Conservation (phyloP, 2,113 vertebrate genomes). For the Amazona vittata region DNA sequence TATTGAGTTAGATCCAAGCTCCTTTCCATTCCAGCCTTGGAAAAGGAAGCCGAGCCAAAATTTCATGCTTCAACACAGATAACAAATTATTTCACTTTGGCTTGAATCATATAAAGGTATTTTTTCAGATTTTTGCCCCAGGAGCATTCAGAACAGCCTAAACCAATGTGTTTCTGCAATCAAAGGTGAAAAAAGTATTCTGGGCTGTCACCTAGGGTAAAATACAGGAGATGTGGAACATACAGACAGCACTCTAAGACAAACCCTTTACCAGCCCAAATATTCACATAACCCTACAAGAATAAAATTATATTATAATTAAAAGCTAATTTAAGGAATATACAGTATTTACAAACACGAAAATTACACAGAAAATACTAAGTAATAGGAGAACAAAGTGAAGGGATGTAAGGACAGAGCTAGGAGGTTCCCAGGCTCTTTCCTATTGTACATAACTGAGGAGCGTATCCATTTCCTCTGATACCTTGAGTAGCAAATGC, state of each 20-base stretch:
- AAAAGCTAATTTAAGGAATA: constrained; percentile 42
- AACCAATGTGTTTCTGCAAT: background rate
- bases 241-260: background rate
- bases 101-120: background rate
- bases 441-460: background rate
- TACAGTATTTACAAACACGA: constrained; percentile 69
- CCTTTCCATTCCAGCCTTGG: background rate
- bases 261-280: background rate
- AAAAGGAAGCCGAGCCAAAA: background rate
- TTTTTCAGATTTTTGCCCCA: background rate
- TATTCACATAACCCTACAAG: constrained; percentile 41
- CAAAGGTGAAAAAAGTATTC: background rate
- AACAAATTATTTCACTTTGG: background rate
- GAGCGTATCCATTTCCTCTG: background rate
- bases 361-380: background rate
- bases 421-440: background rate
- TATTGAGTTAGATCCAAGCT: background rate
- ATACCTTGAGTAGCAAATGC: background rate
- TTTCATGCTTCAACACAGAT: background rate
- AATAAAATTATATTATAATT: constrained; percentile 71
- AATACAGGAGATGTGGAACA: background rate
- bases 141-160: background rate
- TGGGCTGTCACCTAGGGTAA: background rate
- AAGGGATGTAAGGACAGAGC: background rate
- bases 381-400: background rate